Evolutionary conservation across 2,113 vertebrate species (phyloP).

Genomic region (Strix uralensis): DNA sequence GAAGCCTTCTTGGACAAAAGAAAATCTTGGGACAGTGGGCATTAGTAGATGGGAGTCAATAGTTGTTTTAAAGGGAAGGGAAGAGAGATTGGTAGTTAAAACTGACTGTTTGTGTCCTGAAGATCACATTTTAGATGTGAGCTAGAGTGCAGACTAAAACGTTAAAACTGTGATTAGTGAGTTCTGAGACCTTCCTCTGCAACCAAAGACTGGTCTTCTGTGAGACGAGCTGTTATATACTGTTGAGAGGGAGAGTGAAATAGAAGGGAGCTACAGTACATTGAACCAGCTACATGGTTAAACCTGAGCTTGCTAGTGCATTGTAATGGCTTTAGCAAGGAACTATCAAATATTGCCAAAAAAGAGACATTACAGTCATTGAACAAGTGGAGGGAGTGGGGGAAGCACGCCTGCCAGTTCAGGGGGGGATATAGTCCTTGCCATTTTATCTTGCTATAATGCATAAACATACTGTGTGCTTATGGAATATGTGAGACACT

Average conservation of each 20-base stretch:
- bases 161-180: not conserved
- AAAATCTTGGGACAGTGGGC: not conserved
- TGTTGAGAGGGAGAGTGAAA: not conserved
- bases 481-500: not conserved
- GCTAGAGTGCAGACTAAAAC: not conserved
- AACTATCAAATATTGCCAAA: not conserved
- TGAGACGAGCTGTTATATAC: not conserved
- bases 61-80: not conserved
- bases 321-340: not conserved
- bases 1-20: not conserved
- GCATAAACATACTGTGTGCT: fast-evolving
- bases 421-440: not conserved
- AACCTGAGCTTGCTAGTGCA: not conserved
- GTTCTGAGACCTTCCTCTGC: not conserved
- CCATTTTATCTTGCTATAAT: not conserved
- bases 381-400: not conserved
- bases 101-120: not conserved
- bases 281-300: not conserved
- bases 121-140: not conserved
- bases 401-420: not conserved
- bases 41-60: not conserved
- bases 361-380: not conserved
- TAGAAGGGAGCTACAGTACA: fast-evolving
- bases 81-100: not conserved
- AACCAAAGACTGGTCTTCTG: not conserved